Percentiles rank a stretch among this genome's conserved stretches.
Evolutionary conservation across 2,797 vertebrate genomes (phyloP).

Genomic region (Crocidura indochinensis): DNA sequence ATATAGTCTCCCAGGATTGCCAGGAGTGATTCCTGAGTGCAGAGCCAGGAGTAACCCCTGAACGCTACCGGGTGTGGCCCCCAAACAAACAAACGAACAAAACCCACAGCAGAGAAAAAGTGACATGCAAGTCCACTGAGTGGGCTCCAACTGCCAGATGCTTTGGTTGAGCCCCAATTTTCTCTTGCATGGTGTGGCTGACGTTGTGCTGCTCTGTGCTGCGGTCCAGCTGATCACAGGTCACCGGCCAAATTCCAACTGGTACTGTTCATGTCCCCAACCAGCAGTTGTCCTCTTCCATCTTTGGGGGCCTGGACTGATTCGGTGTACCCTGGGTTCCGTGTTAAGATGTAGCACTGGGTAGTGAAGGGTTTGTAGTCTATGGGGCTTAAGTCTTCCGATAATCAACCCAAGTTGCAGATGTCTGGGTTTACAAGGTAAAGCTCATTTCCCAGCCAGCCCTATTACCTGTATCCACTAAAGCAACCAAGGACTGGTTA

Average conservation of each 20-base stretch:
- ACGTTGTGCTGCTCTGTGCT: constrained; percentile 14
- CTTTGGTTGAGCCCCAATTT: constrained; percentile 61
- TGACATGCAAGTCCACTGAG: background rate
- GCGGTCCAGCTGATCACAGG: constrained; percentile 48
- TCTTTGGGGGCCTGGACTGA: constrained; percentile 4
- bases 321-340: constrained; percentile 22
- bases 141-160: constrained; percentile 11
- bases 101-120: background rate
- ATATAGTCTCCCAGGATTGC: too few relatives aligned
- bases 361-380: constrained; percentile 29
- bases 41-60: too few relatives aligned
- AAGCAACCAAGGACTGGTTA: constrained; percentile 34
- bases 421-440: background rate
- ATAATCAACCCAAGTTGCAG: constrained; percentile 50
- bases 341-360: background rate
- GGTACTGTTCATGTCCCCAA: background rate
- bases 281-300: constrained; percentile 41
- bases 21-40: too few relatives aligned
- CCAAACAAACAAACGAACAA: too few relatives aligned
- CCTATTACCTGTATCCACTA: constrained; percentile 27
- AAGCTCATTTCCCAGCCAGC: constrained; percentile 29
- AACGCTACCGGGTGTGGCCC: too few relatives aligned
- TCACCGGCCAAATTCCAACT: constrained; percentile 27
- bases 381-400: background rate
- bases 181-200: constrained; percentile 50